These are phyloP conservation scores for Drosophila quinaria DNA, from an alignment of 2,888 invertebrate genomes.

Conservation along the genomic window DNA sequence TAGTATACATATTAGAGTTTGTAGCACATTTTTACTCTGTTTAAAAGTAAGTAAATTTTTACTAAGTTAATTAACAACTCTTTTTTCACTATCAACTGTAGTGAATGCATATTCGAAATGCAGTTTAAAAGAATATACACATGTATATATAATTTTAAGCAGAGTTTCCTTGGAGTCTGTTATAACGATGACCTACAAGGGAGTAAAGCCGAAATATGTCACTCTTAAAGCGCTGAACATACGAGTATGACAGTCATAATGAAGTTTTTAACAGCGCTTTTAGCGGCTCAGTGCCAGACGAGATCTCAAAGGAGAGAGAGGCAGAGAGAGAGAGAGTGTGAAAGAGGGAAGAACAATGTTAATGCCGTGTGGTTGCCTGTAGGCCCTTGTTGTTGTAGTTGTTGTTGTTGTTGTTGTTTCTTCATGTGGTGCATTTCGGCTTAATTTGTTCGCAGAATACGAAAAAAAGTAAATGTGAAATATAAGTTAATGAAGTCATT, in stretches of 20 bases:
- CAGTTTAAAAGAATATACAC: not conserved
- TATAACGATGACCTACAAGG: slow-evolving; percentile 29
- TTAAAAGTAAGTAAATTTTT: not conserved
- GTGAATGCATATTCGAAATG: not conserved
- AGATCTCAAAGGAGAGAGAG: not conserved
- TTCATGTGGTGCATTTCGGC: slow-evolving; percentile 67
- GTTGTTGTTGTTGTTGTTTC: not conserved
- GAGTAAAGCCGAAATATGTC: slow-evolving; percentile 63
- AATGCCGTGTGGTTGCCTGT: slow-evolving; percentile 27
- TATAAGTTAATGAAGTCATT: slow-evolving; percentile 77
- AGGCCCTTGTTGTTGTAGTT: not conserved
- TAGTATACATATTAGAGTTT: too few relatives aligned
- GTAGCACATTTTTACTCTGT: not conserved
- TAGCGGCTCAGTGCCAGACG: slow-evolving; percentile 74
- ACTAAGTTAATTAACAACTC: not conserved
- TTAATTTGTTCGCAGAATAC: slow-evolving; percentile 77
- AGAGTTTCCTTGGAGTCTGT: slow-evolving; percentile 2
- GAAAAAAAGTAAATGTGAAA: slow-evolving; percentile 57
- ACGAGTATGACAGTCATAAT: slow-evolving; percentile 63
- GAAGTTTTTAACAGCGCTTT: slow-evolving; percentile 79
- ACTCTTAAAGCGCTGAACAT: slow-evolving; percentile 67
- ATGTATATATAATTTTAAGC: not conserved
- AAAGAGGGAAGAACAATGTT: slow-evolving; percentile 31
- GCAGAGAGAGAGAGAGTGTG: not conserved
- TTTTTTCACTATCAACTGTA: not conserved